phyloP scores from a whole-genome alignment of 2,113 vertebrate genomes.

The Corythornis vintsioides region DNA sequence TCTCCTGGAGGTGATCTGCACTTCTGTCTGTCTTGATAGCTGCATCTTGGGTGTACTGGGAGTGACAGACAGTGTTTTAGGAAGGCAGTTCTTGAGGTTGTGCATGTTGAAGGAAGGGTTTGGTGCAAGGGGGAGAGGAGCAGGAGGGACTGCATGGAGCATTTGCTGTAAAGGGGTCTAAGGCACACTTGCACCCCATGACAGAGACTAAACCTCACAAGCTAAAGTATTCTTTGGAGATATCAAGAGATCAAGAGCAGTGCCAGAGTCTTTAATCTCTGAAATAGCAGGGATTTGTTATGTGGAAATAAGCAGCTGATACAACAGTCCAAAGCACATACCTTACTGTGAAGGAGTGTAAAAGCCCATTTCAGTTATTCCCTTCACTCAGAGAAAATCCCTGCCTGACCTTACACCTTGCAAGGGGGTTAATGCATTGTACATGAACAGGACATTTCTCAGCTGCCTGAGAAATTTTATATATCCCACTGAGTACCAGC shows the following conservation, averaged over 20 bases:
- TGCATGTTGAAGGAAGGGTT: background rate
- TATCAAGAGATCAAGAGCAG: background rate
- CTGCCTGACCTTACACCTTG: background rate
- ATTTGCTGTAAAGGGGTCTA: background rate
- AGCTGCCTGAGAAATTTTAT: background rate
- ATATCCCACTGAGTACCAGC: background rate
- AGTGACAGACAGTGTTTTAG: background rate
- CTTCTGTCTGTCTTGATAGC: background rate
- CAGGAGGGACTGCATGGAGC: fast-evolving
- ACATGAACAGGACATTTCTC: background rate
- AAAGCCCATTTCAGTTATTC: background rate
- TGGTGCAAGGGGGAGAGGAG: background rate
- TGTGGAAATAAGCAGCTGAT: background rate
- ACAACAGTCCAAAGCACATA: background rate
- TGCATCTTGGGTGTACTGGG: background rate
- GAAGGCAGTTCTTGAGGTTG: background rate
- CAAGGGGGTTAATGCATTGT: background rate
- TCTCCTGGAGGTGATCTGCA: background rate
- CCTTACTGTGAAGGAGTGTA: background rate
- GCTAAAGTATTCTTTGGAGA: background rate
- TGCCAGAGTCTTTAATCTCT: background rate
- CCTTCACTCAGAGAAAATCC: conserved; percentile 23
- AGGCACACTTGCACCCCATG: background rate
- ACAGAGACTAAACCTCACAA: background rate
- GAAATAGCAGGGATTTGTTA: background rate